Evolutionary conservation across 2,888 invertebrate genomes (phyloP).

Genomic region (Nemoura dubitans): DNA sequence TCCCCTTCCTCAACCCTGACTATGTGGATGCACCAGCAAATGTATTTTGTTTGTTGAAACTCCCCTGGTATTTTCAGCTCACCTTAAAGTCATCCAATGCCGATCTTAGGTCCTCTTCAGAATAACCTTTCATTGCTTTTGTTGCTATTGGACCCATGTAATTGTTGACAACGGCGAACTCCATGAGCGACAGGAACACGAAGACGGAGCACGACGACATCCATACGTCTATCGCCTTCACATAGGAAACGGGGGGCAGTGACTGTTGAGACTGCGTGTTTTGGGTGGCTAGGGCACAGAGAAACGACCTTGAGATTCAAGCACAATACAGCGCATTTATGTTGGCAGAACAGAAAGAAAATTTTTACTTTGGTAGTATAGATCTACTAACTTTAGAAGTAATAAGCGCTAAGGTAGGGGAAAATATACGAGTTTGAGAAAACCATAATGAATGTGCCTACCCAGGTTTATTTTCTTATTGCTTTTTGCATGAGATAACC

Average conservation of each 20-base stretch:
- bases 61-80: not conserved
- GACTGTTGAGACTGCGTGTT: conserved; percentile 91
- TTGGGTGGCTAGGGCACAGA: conserved; percentile 76
- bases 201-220: conserved; percentile 93
- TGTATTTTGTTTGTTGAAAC: not conserved
- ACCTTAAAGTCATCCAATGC: conserved; percentile 82
- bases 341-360: too few species aligned
- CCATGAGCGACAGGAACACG: conserved; percentile 89
- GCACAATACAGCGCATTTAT: too few species aligned
- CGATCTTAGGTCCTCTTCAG: conserved; percentile 80
- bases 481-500: too few species aligned
- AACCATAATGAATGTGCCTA: too few species aligned
- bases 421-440: too few species aligned
- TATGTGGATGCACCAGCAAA: too few species aligned
- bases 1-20: too few species aligned
- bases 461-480: too few species aligned
- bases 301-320: conserved; percentile 37
- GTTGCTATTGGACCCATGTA: conserved; percentile 88
- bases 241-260: conserved; percentile 89
- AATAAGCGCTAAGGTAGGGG: too few species aligned
- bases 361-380: too few species aligned
- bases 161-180: conserved; percentile 90
- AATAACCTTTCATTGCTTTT: conserved; percentile 90
- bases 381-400: too few species aligned
- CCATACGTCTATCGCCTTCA: conserved; percentile 93